phyloP scores from a whole-genome alignment of 53 echinoderm and acorn worm species.

The Paracentrotus lividus region DNA sequence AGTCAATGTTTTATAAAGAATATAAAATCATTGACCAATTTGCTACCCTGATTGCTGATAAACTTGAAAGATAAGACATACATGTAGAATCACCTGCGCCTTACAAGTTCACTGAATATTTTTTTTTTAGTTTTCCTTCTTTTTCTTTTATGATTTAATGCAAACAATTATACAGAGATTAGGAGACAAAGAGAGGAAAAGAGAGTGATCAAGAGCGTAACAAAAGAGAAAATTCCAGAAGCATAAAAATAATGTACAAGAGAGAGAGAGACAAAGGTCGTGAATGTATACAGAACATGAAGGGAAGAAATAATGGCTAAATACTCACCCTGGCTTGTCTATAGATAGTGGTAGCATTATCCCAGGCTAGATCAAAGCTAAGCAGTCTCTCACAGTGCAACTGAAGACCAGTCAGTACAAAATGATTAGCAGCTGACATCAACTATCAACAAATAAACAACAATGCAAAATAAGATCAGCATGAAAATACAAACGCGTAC shows the following conservation, averaged over 20 bases:
- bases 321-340: constrained; percentile 93
- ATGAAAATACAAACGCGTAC: too few species aligned
- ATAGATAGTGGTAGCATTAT: constrained; percentile 86
- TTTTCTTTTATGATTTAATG: too few species aligned
- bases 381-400: constrained; percentile 90
- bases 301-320: background rate
- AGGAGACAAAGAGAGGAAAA: background rate
- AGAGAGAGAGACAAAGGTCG: background rate
- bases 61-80: too few species aligned
- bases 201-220: background rate
- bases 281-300: background rate
- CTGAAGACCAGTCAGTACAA: constrained; percentile 84
- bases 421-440: constrained; percentile 92
- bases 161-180: too few species aligned
- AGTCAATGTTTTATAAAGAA: too few species aligned
- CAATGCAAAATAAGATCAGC: background rate
- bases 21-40: too few species aligned
- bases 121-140: too few species aligned
- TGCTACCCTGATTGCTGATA: too few species aligned
- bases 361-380: constrained; percentile 79
- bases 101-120: too few species aligned
- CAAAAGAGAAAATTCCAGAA: too few species aligned
- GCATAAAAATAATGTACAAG: too few species aligned
- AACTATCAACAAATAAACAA: constrained; percentile 69
- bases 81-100: too few species aligned